A percentile compares a stretch with the other conserved stretches of the same genome.
phyloP scores from a whole-genome alignment of 2,888 invertebrate species.

The Lasioglossum lativentre region DNA sequence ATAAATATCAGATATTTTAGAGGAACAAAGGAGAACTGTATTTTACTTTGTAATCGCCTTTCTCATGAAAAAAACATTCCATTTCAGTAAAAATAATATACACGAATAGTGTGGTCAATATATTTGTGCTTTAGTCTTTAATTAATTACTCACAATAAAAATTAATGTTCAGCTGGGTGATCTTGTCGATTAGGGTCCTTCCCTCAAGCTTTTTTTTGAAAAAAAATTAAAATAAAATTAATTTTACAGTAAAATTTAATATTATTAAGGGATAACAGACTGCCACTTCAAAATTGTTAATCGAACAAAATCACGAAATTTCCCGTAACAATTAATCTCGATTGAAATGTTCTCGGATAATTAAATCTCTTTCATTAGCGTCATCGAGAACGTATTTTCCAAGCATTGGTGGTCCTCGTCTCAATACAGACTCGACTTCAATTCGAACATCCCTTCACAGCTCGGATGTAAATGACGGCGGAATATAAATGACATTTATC shows the following conservation, averaged over 20 bases:
- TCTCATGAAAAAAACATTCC: background rate
- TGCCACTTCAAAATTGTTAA: no score
- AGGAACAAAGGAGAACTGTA: background rate
- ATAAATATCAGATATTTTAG: background rate
- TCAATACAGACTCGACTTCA: background rate
- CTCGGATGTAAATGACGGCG: background rate
- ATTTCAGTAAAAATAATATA: no score
- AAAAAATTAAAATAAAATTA: no score
- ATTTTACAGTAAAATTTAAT: no score
- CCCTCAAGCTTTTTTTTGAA: no score
- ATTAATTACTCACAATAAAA: no score
- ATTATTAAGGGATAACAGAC: no score
- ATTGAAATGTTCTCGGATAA: background rate
- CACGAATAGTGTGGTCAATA: no score
- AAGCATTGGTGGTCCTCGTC: background rate
- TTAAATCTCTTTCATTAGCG: background rate
- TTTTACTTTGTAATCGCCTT: background rate
- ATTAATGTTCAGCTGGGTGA: no score
- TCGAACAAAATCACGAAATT: background rate
- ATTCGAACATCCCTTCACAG: background rate
- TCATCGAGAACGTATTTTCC: background rate
- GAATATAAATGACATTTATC: conserved; percentile 35
- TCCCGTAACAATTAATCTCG: background rate
- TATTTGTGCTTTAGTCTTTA: no score
- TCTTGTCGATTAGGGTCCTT: no score